Conservation (phyloP, 2,113 vertebrate genomes). For the Crypturellus undulatus region DNA sequence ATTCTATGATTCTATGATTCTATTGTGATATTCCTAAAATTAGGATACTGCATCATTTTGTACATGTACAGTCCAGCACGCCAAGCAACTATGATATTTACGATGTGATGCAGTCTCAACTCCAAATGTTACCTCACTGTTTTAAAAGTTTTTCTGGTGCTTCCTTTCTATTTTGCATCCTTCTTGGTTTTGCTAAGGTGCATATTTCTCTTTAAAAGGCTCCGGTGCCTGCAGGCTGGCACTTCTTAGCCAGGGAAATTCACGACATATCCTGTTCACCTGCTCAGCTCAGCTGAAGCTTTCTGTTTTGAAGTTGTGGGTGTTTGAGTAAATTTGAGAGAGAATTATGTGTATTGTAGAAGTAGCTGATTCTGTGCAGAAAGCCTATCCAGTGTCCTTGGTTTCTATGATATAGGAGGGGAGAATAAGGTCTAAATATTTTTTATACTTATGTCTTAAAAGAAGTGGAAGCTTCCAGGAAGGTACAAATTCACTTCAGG, state of each 20-base stretch:
- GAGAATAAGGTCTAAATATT: neutral
- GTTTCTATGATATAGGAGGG: neutral
- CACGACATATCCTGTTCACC: neutral
- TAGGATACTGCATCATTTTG: neutral
- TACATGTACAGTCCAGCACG: neutral
- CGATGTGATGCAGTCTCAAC: neutral
- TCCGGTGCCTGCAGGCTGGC: neutral
- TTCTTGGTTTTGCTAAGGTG: neutral
- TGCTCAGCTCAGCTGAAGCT: neutral
- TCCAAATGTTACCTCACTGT: too few relatives aligned
- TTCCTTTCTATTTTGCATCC: neutral
- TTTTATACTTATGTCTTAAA: neutral
- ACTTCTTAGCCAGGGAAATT: neutral
- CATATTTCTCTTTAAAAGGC: neutral
- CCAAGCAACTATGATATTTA: neutral
- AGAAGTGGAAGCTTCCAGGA: neutral
- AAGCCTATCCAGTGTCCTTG: neutral
- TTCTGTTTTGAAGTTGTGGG: accelerated
- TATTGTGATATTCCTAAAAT: neutral
- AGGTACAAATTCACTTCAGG: neutral
- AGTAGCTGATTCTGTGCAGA: neutral
- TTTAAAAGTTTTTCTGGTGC: neutral
- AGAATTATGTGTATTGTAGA: neutral
- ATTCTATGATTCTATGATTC: too few relatives aligned
- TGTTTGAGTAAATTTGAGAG: neutral